Evolutionary conservation across 2,113 vertebrate species (phyloP).

Genomic region (Patagioenas fasciata): DNA sequence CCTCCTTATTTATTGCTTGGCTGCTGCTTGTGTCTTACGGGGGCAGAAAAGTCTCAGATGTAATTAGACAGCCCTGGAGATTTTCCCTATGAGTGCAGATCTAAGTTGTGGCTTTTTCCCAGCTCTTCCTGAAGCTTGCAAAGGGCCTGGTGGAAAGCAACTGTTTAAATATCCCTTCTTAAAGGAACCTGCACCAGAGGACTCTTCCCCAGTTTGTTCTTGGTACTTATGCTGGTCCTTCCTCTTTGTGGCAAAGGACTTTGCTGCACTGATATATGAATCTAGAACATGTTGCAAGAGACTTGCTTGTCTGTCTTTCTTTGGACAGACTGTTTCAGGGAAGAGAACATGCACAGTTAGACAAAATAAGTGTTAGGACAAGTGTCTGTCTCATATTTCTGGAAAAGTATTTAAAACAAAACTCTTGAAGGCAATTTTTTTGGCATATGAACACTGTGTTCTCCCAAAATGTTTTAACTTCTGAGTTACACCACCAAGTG

Average conservation of each 20-base stretch:
- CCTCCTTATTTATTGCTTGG: slow-evolving; percentile 23
- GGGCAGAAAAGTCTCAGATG: background rate
- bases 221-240: accelerated
- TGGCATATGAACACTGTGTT: background rate
- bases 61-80: slow-evolving; percentile 15
- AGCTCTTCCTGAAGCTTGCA: background rate
- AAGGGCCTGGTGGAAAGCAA: background rate
- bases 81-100: background rate
- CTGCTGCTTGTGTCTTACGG: slow-evolving; percentile 7
- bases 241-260: background rate
- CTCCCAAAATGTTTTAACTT: background rate
- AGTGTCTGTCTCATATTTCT: background rate
- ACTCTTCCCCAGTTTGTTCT: background rate
- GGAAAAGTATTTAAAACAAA: background rate
- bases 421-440: background rate
- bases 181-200: background rate
- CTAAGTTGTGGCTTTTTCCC: background rate
- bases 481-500: background rate
- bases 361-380: background rate
- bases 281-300: background rate
- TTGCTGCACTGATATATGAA: background rate
- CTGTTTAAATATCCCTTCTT: background rate
- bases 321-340: background rate
- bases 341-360: background rate
- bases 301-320: background rate